phyloP scores from a whole-genome alignment of 2,113 vertebrate species.

The Arenaria interpres region DNA sequence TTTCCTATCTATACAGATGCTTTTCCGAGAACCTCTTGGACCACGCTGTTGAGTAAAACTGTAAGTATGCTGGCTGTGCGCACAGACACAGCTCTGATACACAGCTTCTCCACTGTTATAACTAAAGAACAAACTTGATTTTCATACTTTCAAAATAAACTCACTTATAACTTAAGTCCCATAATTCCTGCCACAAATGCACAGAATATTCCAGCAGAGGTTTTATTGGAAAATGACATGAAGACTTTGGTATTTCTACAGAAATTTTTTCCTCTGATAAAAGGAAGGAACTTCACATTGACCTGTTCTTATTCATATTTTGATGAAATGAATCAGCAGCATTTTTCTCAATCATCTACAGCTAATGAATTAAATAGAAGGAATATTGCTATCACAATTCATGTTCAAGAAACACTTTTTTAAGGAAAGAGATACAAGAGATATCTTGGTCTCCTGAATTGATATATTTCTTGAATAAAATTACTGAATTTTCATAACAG shows the following conservation, averaged over 20 bases:
- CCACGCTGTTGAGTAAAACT: rapidly evolving
- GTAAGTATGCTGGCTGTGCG: not conserved
- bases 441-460: not conserved
- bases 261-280: not conserved
- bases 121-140: not conserved
- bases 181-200: not conserved
- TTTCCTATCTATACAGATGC: rapidly evolving
- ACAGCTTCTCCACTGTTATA: not conserved
- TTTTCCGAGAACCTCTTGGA: not conserved
- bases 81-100: not conserved
- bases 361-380: not conserved
- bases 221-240: not conserved
- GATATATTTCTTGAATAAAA: not conserved
- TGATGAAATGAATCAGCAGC: not conserved
- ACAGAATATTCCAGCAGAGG: not conserved
- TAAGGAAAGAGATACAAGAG: not conserved
- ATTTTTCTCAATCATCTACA: not conserved
- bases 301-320: not conserved
- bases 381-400: not conserved
- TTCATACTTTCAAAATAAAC: not conserved
- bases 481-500: not conserved
- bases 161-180: not conserved
- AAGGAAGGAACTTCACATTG: not conserved
- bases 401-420: not conserved
- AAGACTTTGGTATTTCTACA: not conserved